Percentiles rank a stretch among this genome's conserved stretches.
These are phyloP conservation scores for Epizoanthus fatuus DNA, from an alignment of 92 coral and sea anemone genomes.

Conservation along the genomic window DNA sequence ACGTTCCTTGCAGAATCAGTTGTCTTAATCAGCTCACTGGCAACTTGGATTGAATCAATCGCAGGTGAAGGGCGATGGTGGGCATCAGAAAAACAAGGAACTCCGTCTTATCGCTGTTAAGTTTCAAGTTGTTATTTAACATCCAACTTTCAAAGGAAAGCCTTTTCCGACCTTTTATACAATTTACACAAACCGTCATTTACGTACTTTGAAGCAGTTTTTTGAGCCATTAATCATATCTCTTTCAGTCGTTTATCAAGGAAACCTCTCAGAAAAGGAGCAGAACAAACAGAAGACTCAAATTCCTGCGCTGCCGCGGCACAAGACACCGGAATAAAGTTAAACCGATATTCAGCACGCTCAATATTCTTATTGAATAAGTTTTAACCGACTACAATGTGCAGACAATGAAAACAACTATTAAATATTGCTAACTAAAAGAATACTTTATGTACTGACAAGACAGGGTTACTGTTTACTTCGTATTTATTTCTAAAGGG, in stretches of 20 bases:
- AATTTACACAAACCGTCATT: slow-evolving; percentile 15
- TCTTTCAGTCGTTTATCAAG: slow-evolving; percentile 33
- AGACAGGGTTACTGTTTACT: slow-evolving; percentile 8
- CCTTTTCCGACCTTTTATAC: slow-evolving; percentile 25
- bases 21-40: too few relatives aligned
- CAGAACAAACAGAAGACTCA: slow-evolving; percentile 7
- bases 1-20: too few relatives aligned
- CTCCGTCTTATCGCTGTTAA: too few relatives aligned
- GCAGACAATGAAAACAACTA: background rate
- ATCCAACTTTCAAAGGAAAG: background rate
- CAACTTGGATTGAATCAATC: too few relatives aligned
- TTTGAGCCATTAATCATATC: slow-evolving; percentile 36
- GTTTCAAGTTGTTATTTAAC: too few relatives aligned
- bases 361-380: background rate
- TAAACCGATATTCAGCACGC: background rate
- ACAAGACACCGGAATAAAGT: slow-evolving; percentile 1
- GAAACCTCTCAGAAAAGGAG: slow-evolving; percentile 31
- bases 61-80: too few relatives aligned
- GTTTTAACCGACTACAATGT: background rate
- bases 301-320: slow-evolving; percentile 38
- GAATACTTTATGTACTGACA: slow-evolving; percentile 2
- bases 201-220: slow-evolving; percentile 23
- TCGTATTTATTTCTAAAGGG: background rate
- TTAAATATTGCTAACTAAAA: too few relatives aligned
- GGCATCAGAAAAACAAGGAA: too few relatives aligned